Conservation (phyloP, 2,888 invertebrate species). For the Lepidonotus clava region DNA sequence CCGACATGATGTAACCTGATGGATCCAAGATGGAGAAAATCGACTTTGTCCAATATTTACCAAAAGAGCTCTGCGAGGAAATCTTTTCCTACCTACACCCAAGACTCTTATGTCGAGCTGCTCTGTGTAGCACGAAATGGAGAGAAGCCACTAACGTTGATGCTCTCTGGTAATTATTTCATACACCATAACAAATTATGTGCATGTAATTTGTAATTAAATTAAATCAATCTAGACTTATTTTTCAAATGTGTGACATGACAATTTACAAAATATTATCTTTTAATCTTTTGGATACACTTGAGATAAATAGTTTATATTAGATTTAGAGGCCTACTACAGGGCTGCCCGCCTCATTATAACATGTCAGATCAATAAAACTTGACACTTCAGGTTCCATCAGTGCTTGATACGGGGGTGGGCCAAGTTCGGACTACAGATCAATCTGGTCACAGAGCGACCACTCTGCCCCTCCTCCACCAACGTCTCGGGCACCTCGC, state of each 20-base stretch:
- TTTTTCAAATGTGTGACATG: no score
- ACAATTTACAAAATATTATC: no score
- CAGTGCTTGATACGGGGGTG: constrained; percentile 72
- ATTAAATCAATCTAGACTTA: no score
- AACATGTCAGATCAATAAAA: no score
- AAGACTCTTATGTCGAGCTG: constrained; percentile 68
- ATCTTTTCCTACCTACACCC: constrained; percentile 69
- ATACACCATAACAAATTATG: background rate
- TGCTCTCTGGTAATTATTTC: constrained; percentile 68
- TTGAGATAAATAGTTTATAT: no score
- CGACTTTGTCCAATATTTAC: constrained; percentile 63
- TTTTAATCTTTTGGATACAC: no score
- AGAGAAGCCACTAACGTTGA: constrained; percentile 71
- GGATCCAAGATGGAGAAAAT: background rate
- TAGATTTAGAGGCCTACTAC: no score
- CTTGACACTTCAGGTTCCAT: constrained; percentile 74
- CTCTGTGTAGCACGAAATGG: constrained; percentile 69
- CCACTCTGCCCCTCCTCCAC: constrained; percentile 66
- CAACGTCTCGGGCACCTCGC: constrained; percentile 75
- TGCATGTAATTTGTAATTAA: no score
- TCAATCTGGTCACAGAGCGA: constrained; percentile 67
- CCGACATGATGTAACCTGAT: no score
- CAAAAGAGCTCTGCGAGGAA: constrained; percentile 71
- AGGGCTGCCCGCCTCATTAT: no score
- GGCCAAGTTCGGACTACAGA: constrained; percentile 70